Base-by-base conservation (phyloP, 2,113 vertebrate species). In the Lynx canadensis region DNA sequence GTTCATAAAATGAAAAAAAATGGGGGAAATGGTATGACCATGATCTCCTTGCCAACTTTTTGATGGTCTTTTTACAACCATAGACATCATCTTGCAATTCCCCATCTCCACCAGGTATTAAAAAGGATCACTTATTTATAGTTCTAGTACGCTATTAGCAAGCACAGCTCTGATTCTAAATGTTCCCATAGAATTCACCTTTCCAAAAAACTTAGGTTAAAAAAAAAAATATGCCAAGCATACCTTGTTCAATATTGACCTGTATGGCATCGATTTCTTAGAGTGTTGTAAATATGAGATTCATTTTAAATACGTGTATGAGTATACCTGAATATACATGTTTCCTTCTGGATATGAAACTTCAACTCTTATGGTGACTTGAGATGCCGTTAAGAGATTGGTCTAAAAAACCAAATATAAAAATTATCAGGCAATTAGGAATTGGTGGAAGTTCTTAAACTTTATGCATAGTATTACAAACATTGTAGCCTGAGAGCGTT, bases 291-390 rank as follows among this genome's bases (percentile, higher is more conserved):
- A 57, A 76, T 31, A 66, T 14, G 60, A 71, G 29, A 65, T 60
- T 21, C 81, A 79, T 76, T 73, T 74, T 78, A 48, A 74, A 91
- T 80, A 81, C 66, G 16, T 52, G 25, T 52, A 48, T 15, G 0
- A 57, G 23, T 78, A 48, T 36, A 52, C 5, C 27, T 68, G 78
- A 66, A 48, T 78, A 78, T 66, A 89, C 6, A 36, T 52, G 4
- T 96, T 86, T 97, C 81, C 89, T 45, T 79, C 45, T 80, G 16
- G 65, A 69, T 93, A 68, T 85, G 81, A 95, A 91, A 84, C 71
- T 80, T 36, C 31, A 97, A 57, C 7, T 57, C 45, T 92, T 55
- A 85, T 19, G 5, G 31, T 89, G n/a, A 57, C 60, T 96, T 91
- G 25, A 76, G 57, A 33, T 73, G 65, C 65, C 50, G 76, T 80